Evolutionary conservation across 2,888 invertebrate species (phyloP).

Genomic region (Byasa hedistus): DNA sequence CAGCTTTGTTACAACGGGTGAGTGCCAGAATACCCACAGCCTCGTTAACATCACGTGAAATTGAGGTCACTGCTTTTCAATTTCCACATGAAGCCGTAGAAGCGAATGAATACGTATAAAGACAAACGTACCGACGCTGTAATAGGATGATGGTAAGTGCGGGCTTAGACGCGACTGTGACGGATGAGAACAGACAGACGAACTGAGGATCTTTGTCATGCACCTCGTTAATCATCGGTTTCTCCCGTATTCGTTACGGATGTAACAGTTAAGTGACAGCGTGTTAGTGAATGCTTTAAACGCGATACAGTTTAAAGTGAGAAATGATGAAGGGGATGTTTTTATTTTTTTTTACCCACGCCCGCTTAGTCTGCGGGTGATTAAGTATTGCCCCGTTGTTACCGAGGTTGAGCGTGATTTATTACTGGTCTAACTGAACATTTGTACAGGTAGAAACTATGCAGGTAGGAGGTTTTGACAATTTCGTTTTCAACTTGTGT

Average conservation of each 20-base stretch:
- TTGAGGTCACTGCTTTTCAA: neutral
- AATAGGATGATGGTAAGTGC: conserved; percentile 30
- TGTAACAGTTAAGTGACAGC: conserved; percentile 9
- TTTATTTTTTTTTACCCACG: no score
- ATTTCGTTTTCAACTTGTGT: no score
- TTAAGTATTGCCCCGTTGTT: neutral
- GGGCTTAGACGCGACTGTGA: conserved; percentile 25
- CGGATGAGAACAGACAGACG: conserved; percentile 28
- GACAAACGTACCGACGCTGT: conserved; percentile 14
- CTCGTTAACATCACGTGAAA: no score
- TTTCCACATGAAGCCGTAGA: conserved; percentile 16
- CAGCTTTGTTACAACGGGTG: no score
- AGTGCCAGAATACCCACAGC: no score
- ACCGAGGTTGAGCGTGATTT: neutral
- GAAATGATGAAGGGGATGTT: no score
- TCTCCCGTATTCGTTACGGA: conserved; percentile 34
- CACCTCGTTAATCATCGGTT: conserved; percentile 40
- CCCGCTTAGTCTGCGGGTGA: no score
- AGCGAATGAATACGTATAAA: conserved; percentile 21
- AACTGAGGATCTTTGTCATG: conserved; percentile 36
- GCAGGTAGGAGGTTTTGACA: neutral
- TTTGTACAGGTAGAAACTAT: neutral
- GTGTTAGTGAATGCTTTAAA: neutral
- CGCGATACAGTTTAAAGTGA: neutral
- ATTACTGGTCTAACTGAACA: neutral